phyloP scores from a whole-genome alignment of 2,888 invertebrate species.

The Pocota personata region DNA sequence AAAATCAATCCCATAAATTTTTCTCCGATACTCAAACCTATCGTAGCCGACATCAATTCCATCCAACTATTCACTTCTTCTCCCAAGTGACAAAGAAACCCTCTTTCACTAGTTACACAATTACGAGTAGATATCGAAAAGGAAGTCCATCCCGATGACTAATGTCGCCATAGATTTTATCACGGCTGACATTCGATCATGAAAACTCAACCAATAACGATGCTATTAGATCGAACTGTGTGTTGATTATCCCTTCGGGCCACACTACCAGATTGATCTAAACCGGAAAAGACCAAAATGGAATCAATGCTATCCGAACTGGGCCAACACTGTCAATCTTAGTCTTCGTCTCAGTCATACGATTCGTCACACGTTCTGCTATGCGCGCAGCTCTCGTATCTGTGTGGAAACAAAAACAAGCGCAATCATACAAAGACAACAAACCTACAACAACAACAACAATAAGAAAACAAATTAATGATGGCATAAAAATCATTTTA shows the following conservation, averaged over 20 bases:
- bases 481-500: constrained; percentile 70
- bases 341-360: not conserved
- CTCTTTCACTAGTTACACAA: not conserved
- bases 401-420: not conserved
- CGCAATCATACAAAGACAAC: constrained; percentile 39
- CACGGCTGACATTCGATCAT: constrained; percentile 48
- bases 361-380: constrained; percentile 52
- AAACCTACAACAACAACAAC: not conserved
- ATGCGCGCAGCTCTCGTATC: not conserved
- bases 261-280: not conserved
- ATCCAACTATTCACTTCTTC: not conserved
- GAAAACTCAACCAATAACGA: constrained; percentile 33
- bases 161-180: constrained; percentile 38
- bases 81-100: constrained; percentile 20
- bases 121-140: not conserved
- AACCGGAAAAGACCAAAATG: constrained; percentile 26
- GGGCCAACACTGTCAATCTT: constrained; percentile 31
- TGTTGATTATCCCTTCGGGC: not conserved
- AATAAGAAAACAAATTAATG: constrained; percentile 60
- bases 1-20: constrained; percentile 49
- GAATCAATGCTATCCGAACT: constrained; percentile 14
- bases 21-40: constrained; percentile 5
- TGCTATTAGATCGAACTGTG: constrained; percentile 27
- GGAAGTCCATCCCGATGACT: constrained; percentile 44
- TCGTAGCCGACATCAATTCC: constrained; percentile 11